Percentiles rank a stretch among this genome's conserved stretches.
Conservation (phyloP, 1,140 invertebrate species). For the Apis cerana region DNA sequence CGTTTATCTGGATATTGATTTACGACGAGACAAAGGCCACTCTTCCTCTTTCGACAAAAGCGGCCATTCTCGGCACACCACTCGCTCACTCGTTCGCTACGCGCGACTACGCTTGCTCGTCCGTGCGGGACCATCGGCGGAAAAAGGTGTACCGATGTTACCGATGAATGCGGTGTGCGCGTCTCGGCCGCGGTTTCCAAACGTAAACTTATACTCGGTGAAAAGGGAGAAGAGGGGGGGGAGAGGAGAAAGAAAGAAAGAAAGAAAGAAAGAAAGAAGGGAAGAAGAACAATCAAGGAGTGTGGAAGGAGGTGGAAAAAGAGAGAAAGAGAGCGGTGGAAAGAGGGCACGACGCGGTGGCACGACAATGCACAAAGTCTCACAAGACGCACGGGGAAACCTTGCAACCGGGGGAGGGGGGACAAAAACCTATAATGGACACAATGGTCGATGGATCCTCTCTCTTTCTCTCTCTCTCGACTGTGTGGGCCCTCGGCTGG, state of each 20-base stretch:
- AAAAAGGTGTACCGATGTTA: constrained; percentile 64
- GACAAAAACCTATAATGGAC: constrained; percentile 66
- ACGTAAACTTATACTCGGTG: constrained; percentile 64
- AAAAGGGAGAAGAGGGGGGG: constrained; percentile 49
- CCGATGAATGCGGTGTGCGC: constrained; percentile 59
- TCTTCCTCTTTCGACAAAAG: constrained; percentile 29
- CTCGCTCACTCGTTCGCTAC: constrained; percentile 51
- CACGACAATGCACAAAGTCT: constrained; percentile 65
- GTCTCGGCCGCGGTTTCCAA: constrained; percentile 62
- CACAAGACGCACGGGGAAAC: constrained; percentile 57
- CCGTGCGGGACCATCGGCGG: constrained; percentile 59
- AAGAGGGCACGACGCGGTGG: constrained; percentile 23
- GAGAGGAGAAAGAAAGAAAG: constrained; percentile 8
- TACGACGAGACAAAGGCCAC: constrained; percentile 34
- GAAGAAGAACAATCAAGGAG: too few relatives aligned
- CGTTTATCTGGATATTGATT: constrained; percentile 51
- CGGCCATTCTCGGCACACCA: constrained; percentile 43
- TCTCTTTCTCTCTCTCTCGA: constrained; percentile 55
- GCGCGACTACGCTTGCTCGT: constrained; percentile 60
- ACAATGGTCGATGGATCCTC: constrained; percentile 67
- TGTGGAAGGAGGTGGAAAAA: not conserved
- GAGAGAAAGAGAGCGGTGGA: not conserved
- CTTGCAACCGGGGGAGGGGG: constrained; percentile 5
- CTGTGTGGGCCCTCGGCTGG: constrained; percentile 46
- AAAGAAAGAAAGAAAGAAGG: not conserved